Percentiles rank a stretch among this genome's conserved stretches.
Evolutionary conservation across 2,888 invertebrate species (phyloP).

Genomic region (Cyclophora albipunctata): DNA sequence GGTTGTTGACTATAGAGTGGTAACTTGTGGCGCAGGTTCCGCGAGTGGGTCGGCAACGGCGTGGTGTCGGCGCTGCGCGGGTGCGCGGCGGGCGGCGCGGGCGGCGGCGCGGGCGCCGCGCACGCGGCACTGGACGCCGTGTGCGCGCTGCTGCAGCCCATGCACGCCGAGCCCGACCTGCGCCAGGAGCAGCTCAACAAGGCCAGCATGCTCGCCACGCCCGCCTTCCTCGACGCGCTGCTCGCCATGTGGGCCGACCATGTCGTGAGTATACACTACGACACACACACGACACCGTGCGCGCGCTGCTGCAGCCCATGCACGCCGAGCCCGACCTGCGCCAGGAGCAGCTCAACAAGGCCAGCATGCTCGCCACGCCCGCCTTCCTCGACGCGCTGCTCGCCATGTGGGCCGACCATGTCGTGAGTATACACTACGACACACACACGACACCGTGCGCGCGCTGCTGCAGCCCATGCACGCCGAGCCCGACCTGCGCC

Average conservation of each 20-base stretch:
- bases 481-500: constrained; percentile 95
- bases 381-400: constrained; percentile 94
- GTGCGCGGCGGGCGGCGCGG: constrained; percentile 18
- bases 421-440: constrained; percentile 96
- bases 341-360: constrained; percentile 98
- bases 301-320: constrained; percentile 99
- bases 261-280: constrained; percentile 79
- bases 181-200: constrained; percentile 99
- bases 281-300: constrained; percentile 91
- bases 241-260: constrained; percentile 96
- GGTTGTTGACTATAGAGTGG: too few relatives aligned
- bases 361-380: constrained; percentile 92
- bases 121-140: constrained; percentile 98
- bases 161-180: constrained; percentile 96
- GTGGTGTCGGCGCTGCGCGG: constrained; percentile 91
- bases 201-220: constrained; percentile 92
- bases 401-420: constrained; percentile 95
- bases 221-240: constrained; percentile 92
- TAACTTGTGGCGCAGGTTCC: constrained; percentile 77
- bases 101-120: constrained; percentile 91
- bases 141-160: constrained; percentile 98
- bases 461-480: constrained; percentile 99
- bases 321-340: constrained; percentile 96
- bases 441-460: too few relatives aligned
- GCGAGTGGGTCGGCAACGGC: constrained; percentile 95